Evolutionary conservation across 1,140 invertebrate genomes (phyloP), one percentile per base, ranked within the genome.

Genomic region (Heliconius hewitsoni): DNA sequence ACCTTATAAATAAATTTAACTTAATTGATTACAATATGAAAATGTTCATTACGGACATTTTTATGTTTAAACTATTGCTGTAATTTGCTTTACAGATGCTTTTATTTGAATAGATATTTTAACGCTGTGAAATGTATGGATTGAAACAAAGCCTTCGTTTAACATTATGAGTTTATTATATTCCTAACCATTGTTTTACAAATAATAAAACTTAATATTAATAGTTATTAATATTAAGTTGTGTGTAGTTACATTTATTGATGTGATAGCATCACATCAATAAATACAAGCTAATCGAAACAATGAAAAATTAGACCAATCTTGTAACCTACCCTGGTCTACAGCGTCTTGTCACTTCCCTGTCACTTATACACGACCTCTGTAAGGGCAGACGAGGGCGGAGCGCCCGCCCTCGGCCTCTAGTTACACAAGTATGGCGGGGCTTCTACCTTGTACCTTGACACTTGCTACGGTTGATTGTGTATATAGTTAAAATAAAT

Each of bases 381-480:
- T 71, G 66, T 66, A 34, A 11, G 66, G 76, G 76, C 70, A 70
- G 27, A 83, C 75, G 81, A 75, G 81, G 87, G 87, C 86, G 85
- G 83, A 84, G 83, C 84, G 81, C 84, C 82, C 74, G 81, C 81
- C 87, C 84, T 84, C 77, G 84, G 87, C 83, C 88, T 85, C 55
- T 71, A 85, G 60, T 82, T 82, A 90, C 88, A 89, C 80, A 81
- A 77, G 72, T 86, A 85, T 88, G 86, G 87, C 85, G 88, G 84
- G 84, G 52, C 82, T 79, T 50, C 79, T 46, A 71, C 46, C 82
- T 73, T 81, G 82, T 78, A 71, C 78, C 71, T 52, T 55, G 72
- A 79, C 80, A 83, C 82, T 42, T 83, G n/a, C 71, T n/a, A 72
- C 71, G 19, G 60, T 66, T 30, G 60, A 66, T 66, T 66, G 60